A percentile compares a stretch with the other conserved stretches of the same genome.
These are phyloP conservation scores for Lycorma delicatula DNA, from an alignment of 1,140 invertebrate species.

Conservation along the genomic window DNA sequence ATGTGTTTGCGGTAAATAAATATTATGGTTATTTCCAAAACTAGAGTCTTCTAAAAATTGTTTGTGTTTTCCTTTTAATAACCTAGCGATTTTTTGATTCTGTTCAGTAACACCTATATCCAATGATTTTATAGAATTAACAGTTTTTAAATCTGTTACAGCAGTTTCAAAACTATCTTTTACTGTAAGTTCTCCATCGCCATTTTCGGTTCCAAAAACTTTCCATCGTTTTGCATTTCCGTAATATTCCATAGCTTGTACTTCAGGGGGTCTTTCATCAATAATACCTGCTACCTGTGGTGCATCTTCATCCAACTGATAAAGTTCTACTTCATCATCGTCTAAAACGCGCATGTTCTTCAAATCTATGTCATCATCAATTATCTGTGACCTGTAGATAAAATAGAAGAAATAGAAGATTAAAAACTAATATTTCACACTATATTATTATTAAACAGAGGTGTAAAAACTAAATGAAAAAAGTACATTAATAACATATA, in stretches of 20 bases:
- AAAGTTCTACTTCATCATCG: conserved; percentile 59
- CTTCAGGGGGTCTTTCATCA: conserved; percentile 69
- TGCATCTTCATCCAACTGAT: conserved; percentile 67
- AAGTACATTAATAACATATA: too few relatives aligned
- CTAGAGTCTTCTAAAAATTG: too few relatives aligned
- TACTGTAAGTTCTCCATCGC: conserved; percentile 30
- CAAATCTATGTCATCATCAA: conserved; percentile 78
- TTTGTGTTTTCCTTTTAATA: too few relatives aligned
- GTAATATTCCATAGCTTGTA: conserved; percentile 54
- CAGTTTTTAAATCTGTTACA: not conserved
- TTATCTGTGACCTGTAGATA: conserved; percentile 78
- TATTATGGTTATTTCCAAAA: too few relatives aligned
- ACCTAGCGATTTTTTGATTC: not conserved
- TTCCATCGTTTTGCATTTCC: conserved; percentile 60
- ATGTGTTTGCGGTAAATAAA: too few relatives aligned
- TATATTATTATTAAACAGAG: too few relatives aligned
- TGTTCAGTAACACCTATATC: not conserved
- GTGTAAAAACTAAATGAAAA: too few relatives aligned
- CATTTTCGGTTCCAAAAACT: conserved; percentile 44
- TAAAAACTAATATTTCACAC: too few relatives aligned
- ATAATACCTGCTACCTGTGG: conserved; percentile 84
- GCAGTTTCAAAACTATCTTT: not conserved
- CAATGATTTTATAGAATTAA: not conserved
- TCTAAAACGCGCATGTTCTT: conserved; percentile 49
- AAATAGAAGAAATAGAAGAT: too few relatives aligned